Base-by-base conservation (phyloP, 1,140 invertebrate genomes). In the Pseudomyrmex gracilis region DNA sequence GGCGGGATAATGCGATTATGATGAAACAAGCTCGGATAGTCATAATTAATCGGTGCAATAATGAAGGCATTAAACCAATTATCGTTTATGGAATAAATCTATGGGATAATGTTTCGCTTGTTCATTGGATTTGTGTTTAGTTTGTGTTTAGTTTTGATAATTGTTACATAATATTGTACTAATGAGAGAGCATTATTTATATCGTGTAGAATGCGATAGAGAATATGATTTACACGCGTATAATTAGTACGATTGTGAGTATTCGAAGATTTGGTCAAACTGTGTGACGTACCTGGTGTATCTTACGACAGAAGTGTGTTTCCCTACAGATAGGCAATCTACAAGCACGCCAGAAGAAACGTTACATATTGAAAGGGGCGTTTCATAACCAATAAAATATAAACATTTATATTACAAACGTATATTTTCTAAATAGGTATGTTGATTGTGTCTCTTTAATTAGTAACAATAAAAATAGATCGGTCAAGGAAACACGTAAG, bases 51-150 rank as follows among this genome's bases (percentile, higher is more conserved):
- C 17, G 53, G 5, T 34, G 66, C 22, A 34, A 80, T 80, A 80
- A 71, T 71, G 43, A 71, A 80, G 20, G 76, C 20, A 80, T 80
- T 80, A 80, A 80, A 80, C 53, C 20, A 80, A 80, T 80, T 80
- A 80, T 67, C 20, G 66, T 45, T 80, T 58, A 61, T n/a, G n/a
- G n/a, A 55, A 60, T 80, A 70, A 78, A 80, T 68, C 64, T 43
- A 22, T 34, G 34, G 34, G 34, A 34, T 34, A 34, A 34, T 34
- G 34, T 34, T 17, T 20, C 66, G 68, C 68, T 80, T 58, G 53
- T 51, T 70, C 53, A 12, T n/a, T 58, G 47, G 20, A 80, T 70
- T 80, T 53, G 43, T 15, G 51, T 78, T 53, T 58, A 68, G 58
- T 64, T 76, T 70, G 20, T 47, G 70, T 70, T 78, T 58, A 70